Base-by-base conservation (phyloP, 2,797 vertebrate genomes). In the Anabas testudineus region DNA sequence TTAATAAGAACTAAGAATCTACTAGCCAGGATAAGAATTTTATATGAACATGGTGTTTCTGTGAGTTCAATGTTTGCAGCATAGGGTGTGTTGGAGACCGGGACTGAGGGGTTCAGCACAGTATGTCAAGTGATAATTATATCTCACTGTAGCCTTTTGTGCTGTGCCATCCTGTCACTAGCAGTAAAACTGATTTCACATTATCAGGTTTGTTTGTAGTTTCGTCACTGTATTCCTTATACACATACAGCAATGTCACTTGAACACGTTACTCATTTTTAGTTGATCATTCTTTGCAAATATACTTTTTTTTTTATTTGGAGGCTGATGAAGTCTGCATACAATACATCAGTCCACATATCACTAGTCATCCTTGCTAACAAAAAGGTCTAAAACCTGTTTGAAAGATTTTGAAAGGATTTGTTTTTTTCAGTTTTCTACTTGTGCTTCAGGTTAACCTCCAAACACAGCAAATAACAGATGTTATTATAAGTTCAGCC, bases 121-220 rank as follows among this genome's bases (percentile, higher is more conserved):
- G 45, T 54, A 45, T 81, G 71, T 69, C 69, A 76, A 60, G 51
- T 26, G 63, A 69, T 87, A 83, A 87, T 87, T 83, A 86, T 76
- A 75, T 71, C 70, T 36, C 16, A 10, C 32, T 41, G 65, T 57
- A 73, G 67, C 68, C 64, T 75, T 53, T 49, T 55, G 54, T 60
- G 30, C 58, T 43, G 59, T 53, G 64, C 76, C 73, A 51, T 69
- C 32, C 63, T 66, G 52, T 73, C 65, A 71, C 77, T 61, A n/a
- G 63, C 74, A 56, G 70, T 56, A 71, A 46, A 81, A 71, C 42
- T 69, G 75, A 78, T 65, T 43, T 71, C 24, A 58, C 26, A 63
- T 76, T 39, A 41, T 39, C 28, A 4, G 36, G 51, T 62, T 28
- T 72, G 24, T 22, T 47, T 49, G 26, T 60, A 19, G 22, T 55